Evolutionary conservation across 2,113 vertebrate species (phyloP).

Genomic region (Dromas ardeola): DNA sequence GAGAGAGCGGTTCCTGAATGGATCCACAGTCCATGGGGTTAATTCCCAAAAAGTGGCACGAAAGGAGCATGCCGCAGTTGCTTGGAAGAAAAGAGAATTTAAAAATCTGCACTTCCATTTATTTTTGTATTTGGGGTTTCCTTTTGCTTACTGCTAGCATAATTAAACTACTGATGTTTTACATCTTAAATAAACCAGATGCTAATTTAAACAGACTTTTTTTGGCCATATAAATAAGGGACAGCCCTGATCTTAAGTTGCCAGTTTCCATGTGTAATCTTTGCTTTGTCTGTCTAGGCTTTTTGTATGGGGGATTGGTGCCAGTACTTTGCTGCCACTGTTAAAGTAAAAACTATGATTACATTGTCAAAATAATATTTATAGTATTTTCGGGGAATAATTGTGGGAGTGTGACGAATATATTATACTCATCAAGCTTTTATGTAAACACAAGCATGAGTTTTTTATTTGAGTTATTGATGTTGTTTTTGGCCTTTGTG

Average conservation of each 20-base stretch:
- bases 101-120: background rate
- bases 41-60: background rate
- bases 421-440: slow-evolving; percentile 77
- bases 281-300: slow-evolving; percentile 47
- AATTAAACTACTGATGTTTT: background rate
- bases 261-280: slow-evolving; percentile 43
- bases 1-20: background rate
- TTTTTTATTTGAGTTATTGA: slow-evolving; percentile 77
- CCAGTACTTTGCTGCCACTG: slow-evolving; percentile 66
- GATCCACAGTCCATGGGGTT: background rate
- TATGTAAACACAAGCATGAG: slow-evolving; percentile 72
- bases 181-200: background rate
- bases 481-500: slow-evolving; percentile 75
- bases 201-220: background rate
- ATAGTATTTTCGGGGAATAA: slow-evolving; percentile 80
- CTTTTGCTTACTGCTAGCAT: background rate
- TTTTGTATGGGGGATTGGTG: slow-evolving; percentile 40
- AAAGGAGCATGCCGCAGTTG: background rate
- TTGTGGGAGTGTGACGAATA: slow-evolving; percentile 79
- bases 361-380: slow-evolving; percentile 83
- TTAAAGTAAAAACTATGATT: slow-evolving; percentile 77
- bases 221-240: background rate
- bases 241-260: background rate
- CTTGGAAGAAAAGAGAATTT: background rate
- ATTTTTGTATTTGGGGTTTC: slow-evolving; percentile 7